These are phyloP conservation scores for Drosophila anomalata DNA, from an alignment of 2,888 invertebrate genomes.

Conservation along the genomic window DNA sequence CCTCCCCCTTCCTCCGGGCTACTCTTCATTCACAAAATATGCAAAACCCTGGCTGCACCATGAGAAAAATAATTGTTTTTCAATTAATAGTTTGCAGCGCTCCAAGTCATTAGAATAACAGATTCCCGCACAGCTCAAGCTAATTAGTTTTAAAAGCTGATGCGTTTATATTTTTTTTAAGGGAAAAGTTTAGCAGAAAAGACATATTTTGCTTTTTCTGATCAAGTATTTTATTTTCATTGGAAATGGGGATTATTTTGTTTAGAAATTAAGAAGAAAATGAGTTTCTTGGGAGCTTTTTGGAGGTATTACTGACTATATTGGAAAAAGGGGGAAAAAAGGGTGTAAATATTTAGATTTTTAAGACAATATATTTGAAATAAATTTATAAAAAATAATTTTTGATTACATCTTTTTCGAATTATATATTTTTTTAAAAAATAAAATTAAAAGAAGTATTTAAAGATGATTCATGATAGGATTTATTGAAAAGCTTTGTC, in stretches of 20 bases:
- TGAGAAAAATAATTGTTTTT: constrained; percentile 8
- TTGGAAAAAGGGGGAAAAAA: no score
- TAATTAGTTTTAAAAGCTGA: not conserved
- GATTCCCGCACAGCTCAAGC: not conserved
- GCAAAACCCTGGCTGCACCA: constrained; percentile 18
- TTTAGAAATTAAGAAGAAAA: not conserved
- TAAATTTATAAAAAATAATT: no score
- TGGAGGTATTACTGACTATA: no score
- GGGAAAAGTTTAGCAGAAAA: not conserved
- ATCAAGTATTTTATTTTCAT: not conserved
- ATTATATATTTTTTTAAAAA: no score
- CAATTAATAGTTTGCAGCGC: not conserved
- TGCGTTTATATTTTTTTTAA: not conserved
- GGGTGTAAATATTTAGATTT: no score
- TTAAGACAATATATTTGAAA: no score
- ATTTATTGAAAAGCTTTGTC: no score
- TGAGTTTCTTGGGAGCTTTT: not conserved
- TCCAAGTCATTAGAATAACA: constrained; percentile 3
- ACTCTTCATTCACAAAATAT: constrained; percentile 6
- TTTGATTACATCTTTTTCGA: no score
- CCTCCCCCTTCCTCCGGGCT: no score
- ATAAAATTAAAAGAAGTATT: no score
- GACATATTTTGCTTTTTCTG: not conserved
- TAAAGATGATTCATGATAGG: no score
- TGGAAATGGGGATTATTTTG: not conserved